Evolutionary conservation across 2,797 vertebrate species (phyloP).

Genomic region (Sylvia borin): DNA sequence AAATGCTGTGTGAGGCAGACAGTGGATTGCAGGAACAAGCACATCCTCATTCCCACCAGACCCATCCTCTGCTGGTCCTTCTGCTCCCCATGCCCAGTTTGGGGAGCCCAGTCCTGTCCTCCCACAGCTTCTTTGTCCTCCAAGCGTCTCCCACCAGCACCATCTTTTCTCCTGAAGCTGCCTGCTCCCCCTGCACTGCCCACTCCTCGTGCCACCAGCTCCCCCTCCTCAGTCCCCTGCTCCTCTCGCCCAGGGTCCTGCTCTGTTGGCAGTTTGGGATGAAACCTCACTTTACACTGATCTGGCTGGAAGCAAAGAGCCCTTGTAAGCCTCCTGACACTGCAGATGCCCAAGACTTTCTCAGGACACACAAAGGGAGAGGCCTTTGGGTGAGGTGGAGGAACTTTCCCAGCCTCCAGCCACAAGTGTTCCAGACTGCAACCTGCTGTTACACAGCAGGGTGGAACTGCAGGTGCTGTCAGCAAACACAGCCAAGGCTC

Average conservation of each 20-base stretch:
- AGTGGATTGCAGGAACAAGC: rapidly evolving
- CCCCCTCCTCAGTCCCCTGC: not conserved
- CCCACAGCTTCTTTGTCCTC: not conserved
- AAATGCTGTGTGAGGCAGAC: rapidly evolving
- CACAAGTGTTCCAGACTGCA: not conserved
- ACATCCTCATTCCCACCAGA: not conserved
- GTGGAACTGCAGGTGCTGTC: not conserved
- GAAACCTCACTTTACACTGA: rapidly evolving
- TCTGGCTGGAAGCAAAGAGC: not conserved
- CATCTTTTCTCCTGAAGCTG: not conserved
- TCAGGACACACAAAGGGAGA: not conserved
- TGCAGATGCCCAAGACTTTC: not conserved
- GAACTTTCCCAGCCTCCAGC: not conserved
- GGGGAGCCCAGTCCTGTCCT: not conserved
- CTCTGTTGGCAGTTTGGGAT: not conserved
- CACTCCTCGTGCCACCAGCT: not conserved
- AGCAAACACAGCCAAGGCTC: not conserved
- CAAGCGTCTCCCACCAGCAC: rapidly evolving
- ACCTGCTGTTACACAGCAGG: not conserved
- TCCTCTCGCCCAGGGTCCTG: rapidly evolving
- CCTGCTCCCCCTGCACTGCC: rapidly evolving
- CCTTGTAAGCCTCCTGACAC: not conserved
- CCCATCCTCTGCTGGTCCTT: not conserved
- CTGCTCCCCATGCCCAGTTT: not conserved
- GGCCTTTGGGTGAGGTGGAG: not conserved